Evolutionary conservation across 2,888 invertebrate genomes (phyloP).

Genomic region (Protophormia terraenovae): DNA sequence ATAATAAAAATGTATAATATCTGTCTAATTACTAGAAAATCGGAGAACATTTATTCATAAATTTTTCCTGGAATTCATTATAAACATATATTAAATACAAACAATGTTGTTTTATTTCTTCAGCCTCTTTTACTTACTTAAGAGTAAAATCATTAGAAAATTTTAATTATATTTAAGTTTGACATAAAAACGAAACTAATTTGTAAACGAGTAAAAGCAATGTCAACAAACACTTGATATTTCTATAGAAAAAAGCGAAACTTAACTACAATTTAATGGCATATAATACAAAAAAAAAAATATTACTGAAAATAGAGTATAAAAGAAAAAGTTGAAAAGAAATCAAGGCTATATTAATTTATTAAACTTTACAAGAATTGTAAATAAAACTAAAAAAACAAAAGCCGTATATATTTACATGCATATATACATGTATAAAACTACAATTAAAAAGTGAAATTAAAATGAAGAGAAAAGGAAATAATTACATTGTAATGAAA

Average conservation of each 20-base stretch:
- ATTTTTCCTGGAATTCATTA: too few relatives aligned
- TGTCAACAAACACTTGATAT: constrained; percentile 59
- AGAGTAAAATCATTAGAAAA: constrained; percentile 30
- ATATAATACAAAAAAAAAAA: neutral
- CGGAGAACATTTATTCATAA: too few relatives aligned
- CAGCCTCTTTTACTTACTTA: neutral
- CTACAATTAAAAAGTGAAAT: constrained; percentile 41
- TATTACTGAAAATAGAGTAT: neutral
- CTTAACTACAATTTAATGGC: constrained; percentile 28
- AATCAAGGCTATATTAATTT: constrained; percentile 49
- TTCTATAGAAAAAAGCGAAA: constrained; percentile 14
- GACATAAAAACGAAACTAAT: constrained; percentile 37
- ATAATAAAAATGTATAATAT: too few relatives aligned
- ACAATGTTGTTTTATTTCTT: neutral
- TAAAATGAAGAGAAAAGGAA: neutral
- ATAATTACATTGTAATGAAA: constrained; percentile 15
- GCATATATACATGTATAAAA: too few relatives aligned
- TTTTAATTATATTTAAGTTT: constrained; percentile 61
- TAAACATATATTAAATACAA: neutral
- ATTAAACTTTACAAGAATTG: constrained; percentile 4
- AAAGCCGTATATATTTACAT: neutral
- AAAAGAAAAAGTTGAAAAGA: neutral
- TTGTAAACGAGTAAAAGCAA: constrained; percentile 32
- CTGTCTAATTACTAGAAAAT: too few relatives aligned
- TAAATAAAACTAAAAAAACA: neutral